Conservation (phyloP, 2,888 invertebrate species). For the Cecidostiba fungosa region DNA sequence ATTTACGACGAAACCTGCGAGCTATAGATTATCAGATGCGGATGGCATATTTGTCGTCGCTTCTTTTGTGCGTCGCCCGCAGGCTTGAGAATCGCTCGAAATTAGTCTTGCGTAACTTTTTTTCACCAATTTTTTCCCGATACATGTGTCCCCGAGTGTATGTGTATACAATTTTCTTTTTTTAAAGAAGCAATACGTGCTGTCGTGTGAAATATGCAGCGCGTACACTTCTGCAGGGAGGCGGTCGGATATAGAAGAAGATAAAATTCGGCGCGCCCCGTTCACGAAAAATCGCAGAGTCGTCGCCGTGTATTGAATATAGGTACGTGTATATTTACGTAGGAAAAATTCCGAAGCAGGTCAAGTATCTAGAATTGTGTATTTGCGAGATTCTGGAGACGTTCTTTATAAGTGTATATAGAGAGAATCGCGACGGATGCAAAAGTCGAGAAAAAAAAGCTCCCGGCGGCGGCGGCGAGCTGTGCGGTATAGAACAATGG, state of each 20-base stretch:
- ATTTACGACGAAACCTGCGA: neutral
- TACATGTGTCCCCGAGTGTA: no score
- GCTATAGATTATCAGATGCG: neutral
- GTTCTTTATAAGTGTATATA: neutral
- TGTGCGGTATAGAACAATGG: neutral
- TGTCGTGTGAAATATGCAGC: neutral
- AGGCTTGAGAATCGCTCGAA: neutral
- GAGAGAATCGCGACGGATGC: neutral
- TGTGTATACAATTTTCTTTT: no score
- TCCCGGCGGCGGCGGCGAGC: no score
- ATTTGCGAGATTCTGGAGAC: neutral
- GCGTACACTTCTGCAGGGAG: neutral
- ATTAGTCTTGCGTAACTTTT: neutral
- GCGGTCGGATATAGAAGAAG: neutral
- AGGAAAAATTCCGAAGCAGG: no score
- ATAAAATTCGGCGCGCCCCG: neutral
- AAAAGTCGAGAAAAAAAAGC: slow-evolving; percentile 5
- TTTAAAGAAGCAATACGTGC: neutral
- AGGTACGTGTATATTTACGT: neutral
- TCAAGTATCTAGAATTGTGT: neutral
- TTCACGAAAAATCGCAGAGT: neutral
- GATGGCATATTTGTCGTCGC: neutral
- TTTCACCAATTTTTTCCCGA: neutral
- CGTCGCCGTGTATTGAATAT: neutral
- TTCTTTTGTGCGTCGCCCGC: neutral